Base-by-base conservation (phyloP, 2,113 vertebrate genomes). In the Apistogramma diplotaenia region DNA sequence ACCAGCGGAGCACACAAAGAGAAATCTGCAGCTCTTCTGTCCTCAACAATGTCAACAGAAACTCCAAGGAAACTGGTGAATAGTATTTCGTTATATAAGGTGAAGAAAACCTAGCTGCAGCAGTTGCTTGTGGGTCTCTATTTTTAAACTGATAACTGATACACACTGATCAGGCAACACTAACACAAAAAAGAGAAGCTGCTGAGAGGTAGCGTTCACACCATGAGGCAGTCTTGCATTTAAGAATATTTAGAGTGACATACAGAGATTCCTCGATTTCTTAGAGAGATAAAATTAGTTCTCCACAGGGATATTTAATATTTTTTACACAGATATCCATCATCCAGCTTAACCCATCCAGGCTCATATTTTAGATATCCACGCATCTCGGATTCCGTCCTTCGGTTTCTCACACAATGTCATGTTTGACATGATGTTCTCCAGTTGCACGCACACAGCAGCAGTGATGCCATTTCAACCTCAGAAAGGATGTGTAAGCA, bases 401-500 rank as follows among this genome's bases (percentile, higher is more conserved):
- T 51, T 8, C 23, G 0, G 79, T 35, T 59, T 51, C 1, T 72
- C 5, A 57, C 23, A 29, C 40, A 27, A 11, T 43, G 54, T 60
- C 0, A 0, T 70, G 33, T 73, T 46, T 29, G 12, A 57, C 54
- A 43, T 29, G 4, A 55, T 74, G 67, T 65, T 27, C 23, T 67
- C 37, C 49, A 46, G 61, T 40, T 18, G 21, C 51, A 67, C 40
- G 11, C 33, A 73, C 56, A 15, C 0, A 59, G 61, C 59, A 62
- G 33, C 1, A 8, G 40, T 49, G 0, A 60, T 65, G 61, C 49
- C 13, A 1, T 60, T 8, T 54, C 2, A 5, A 82, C 74, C 61
- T 76, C 74, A 49, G 78, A 72, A 70, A 35, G 62, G 58, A 76
- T 71, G 77, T 54, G 74, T 75, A 33, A 83, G 21, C 73, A 70